These are phyloP conservation scores for Emys orbicularis DNA, from an alignment of 2,797 vertebrate genomes.

Conservation along the genomic window DNA sequence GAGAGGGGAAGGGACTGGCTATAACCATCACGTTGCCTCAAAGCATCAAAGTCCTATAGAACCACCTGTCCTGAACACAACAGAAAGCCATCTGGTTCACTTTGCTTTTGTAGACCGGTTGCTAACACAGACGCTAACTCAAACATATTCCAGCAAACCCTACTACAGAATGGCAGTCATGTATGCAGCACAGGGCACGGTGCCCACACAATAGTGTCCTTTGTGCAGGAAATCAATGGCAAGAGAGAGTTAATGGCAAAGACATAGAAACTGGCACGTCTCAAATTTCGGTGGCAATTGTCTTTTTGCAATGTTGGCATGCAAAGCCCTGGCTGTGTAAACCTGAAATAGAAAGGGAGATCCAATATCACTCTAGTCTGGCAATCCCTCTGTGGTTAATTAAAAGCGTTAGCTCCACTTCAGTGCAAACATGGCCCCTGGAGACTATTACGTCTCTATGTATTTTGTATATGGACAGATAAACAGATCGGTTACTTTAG, in stretches of 20 bases:
- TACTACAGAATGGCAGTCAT: not conserved
- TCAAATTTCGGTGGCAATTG: conserved; percentile 55
- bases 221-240: conserved; percentile 37
- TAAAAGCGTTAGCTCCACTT: not conserved
- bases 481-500: not conserved
- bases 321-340: not conserved
- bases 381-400: not conserved
- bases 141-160: not conserved
- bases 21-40: not conserved
- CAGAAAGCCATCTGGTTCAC: conserved; percentile 23
- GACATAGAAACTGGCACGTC: conserved; percentile 1
- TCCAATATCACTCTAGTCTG: not conserved
- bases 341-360: not conserved
- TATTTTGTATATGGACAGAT: accelerated
- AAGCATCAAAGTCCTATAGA: not conserved
- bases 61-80: conserved; percentile 2
- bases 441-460: accelerated
- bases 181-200: conserved; percentile 6
- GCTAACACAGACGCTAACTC: conserved; percentile 6
- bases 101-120: not conserved
- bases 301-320: conserved; percentile 7
- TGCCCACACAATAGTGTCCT: conserved; percentile 3
- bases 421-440: not conserved
- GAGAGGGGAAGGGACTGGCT: not conserved
- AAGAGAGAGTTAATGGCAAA: conserved; percentile 1